Conservation (phyloP, 2,113 vertebrate species). For the Castor canadensis region DNA sequence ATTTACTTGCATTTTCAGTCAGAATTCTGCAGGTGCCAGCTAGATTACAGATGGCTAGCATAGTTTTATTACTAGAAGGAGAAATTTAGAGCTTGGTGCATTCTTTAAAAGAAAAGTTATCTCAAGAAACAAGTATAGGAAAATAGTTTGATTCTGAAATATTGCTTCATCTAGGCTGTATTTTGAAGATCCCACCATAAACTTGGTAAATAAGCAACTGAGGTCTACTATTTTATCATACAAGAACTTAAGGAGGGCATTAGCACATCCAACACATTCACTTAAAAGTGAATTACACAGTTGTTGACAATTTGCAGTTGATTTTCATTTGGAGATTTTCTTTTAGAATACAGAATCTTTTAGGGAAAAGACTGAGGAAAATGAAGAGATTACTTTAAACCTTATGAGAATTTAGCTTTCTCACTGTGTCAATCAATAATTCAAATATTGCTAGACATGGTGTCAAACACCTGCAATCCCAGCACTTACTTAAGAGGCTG, state of each 20-base stretch:
- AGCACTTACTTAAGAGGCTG: no score
- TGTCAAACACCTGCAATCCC: no score
- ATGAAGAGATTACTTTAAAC: constrained; percentile 33
- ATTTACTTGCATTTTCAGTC: constrained; percentile 25
- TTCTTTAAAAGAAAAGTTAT: constrained; percentile 45
- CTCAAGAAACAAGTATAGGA: constrained; percentile 1
- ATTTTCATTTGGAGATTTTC: constrained; percentile 21
- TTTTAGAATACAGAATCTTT: neutral
- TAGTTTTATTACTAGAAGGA: constrained; percentile 14
- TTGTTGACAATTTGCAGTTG: neutral
- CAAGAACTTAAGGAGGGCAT: neutral
- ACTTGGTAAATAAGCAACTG: neutral
- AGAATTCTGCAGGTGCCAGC: neutral
- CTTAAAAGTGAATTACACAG: neutral
- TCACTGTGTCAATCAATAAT: neutral
- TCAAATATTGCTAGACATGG: neutral
- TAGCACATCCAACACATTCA: neutral
- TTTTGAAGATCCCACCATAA: constrained; percentile 13
- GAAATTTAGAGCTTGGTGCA: constrained; percentile 48
- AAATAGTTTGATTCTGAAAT: constrained; percentile 44
- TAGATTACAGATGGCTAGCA: constrained; percentile 21
- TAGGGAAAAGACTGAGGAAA: neutral
- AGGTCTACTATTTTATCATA: neutral
- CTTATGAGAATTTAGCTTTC: neutral
- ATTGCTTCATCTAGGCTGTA: neutral